A percentile compares a stretch with the other conserved stretches of the same genome.
These are phyloP conservation scores for Tokudaia tokunoshimensis DNA, from an alignment of 2,797 vertebrate genomes.

Conservation along the genomic window DNA sequence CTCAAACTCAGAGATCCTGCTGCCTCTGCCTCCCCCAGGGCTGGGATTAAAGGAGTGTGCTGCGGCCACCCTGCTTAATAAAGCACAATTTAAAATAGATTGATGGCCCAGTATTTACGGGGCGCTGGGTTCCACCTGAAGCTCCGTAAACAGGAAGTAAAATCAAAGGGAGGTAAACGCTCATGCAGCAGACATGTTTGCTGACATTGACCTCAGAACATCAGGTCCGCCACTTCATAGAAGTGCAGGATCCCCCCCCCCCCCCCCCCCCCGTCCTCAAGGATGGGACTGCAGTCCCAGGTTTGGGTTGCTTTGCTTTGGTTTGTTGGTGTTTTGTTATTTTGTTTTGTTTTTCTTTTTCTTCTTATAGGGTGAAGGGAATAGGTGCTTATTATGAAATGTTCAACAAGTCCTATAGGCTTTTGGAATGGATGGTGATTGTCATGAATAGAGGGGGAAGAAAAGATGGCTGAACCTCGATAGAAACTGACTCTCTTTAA, in stretches of 20 bases:
- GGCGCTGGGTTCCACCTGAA: background rate
- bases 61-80: background rate
- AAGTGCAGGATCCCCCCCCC: background rate
- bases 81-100: background rate
- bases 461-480: background rate
- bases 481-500: slow-evolving; percentile 30
- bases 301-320: background rate
- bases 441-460: slow-evolving; percentile 29
- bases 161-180: slow-evolving; percentile 1
- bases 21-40: background rate
- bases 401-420: slow-evolving; percentile 36
- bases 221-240: background rate
- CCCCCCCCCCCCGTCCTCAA: background rate
- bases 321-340: background rate
- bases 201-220: background rate
- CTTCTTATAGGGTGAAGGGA: background rate
- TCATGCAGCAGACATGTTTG: background rate
- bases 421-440: slow-evolving; percentile 42
- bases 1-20: background rate
- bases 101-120: background rate
- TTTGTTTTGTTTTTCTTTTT: background rate
- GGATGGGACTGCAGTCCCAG: background rate
- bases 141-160: background rate
- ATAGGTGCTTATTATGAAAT: slow-evolving; percentile 32
- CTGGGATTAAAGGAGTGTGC: background rate